Evolutionary conservation across 2,113 vertebrate species (phyloP), one percentile per base, ranked within the genome.

Genomic region (Tenrec ecaudatus): DNA sequence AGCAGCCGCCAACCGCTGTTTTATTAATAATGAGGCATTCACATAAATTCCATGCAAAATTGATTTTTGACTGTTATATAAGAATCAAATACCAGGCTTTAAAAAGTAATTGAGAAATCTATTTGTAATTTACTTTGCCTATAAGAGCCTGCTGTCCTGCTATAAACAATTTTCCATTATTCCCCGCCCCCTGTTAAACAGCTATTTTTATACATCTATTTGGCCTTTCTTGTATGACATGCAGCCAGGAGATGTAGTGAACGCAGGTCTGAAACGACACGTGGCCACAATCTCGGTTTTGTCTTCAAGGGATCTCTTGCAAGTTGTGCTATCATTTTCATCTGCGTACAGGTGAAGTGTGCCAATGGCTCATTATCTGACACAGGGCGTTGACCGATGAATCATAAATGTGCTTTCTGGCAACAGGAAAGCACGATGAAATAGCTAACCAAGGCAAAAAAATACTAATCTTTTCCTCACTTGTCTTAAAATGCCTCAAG

Each of bases 71-170:
- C 96, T 96, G 96, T 96, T 97, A 91, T 97, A 82, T 98, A 98
- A 98, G 94, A 97, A 96, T 97, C 90, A 97, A 97, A 97, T 97
- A 98, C 94, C 58, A 96, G 95, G 96, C 96, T 97, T 97, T 98
- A 97, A 98, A 98, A 97, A 97, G 97, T 98, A 98, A 98, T 97
- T 98, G 98, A 98, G 98, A 98, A 98, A 98, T 98, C 96, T 96
- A 97, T 98, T 98, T 97, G 96, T 96, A 96, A 98, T 98, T 98
- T 97, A 98, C 95, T 98, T 97, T 95, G 91, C 93, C 58, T 23
- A 83, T 96, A 96, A 97, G 97, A 98, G 96, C 92, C 94, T 15
- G 79, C 86, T 96, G 92, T 92, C 96, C 95, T 90, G 94, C 96
- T 96, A 96, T 96, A 98, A 97, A 96, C 91, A 98, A 97, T 97